These are phyloP conservation scores for Zelleria hepariella DNA, from an alignment of 2,888 invertebrate species.

Conservation along the genomic window DNA sequence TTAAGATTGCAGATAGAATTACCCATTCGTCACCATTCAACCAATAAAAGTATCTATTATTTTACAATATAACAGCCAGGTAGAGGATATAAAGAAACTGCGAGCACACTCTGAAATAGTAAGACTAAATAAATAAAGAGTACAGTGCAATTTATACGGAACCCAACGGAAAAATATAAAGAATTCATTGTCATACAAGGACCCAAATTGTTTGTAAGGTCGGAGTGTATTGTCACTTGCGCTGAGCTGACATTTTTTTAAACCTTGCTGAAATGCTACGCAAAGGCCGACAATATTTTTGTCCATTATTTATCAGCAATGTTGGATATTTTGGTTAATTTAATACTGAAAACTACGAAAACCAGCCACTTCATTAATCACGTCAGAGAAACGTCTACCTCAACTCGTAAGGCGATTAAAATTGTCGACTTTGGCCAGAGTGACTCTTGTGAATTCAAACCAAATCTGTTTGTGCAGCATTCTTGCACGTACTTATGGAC, in stretches of 20 bases:
- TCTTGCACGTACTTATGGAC: slow-evolving; percentile 53
- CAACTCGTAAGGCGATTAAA: background rate
- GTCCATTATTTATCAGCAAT: too few species aligned
- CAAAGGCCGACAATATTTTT: too few species aligned
- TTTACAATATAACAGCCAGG: too few species aligned
- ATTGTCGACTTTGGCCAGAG: background rate
- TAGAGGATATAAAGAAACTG: background rate
- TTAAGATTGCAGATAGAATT: background rate
- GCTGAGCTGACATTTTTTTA: too few species aligned
- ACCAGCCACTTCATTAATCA: too few species aligned
- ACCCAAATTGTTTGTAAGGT: background rate
- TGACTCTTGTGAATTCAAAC: slow-evolving; percentile 11
- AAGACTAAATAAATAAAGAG: background rate
- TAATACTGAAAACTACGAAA: too few species aligned
- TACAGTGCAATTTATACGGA: background rate
- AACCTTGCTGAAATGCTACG: too few species aligned
- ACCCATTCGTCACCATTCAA: background rate
- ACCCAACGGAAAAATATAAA: background rate
- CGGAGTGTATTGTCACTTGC: too few species aligned
- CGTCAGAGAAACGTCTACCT: too few species aligned
- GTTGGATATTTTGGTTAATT: too few species aligned
- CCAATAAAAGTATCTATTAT: too few species aligned
- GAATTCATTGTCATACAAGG: background rate
- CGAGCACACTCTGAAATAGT: background rate
- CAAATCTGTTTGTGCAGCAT: slow-evolving; percentile 56